Evolutionary conservation across 2,797 vertebrate species (phyloP), one percentile per base, ranked within the genome.

Genomic region (Sarcoramphus papa): DNA sequence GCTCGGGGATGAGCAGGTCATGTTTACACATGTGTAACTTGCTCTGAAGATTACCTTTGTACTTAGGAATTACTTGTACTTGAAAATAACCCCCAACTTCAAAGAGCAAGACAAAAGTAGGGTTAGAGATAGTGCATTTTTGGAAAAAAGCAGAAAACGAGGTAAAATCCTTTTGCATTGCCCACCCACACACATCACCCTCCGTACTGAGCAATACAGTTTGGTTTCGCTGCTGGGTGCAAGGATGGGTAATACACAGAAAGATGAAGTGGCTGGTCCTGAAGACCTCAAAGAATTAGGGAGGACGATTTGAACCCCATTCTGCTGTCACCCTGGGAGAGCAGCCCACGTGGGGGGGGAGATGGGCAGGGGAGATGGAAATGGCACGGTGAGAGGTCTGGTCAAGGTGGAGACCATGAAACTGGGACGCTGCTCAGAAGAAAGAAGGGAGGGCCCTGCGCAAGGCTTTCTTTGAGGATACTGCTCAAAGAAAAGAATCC

Each of bases 151-250:
- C 25, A 7, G 76, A 31, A 12, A 57, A 43, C 2, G 3, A 33
- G 53, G 37, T 13, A 20, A 67, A 37, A 33, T 24, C 33, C 15
- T 33, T 33, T 19, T 7, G n/a, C 14, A 0, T 21, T 13, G 13
- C 51, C 30, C 79, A 24, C 64, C 27, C 72, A 2, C 1, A 2
- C 13, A 0, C 41, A 14, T 47, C 40, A 14, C 28, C 22, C 43
- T 21, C 21, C 1, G 11, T 2, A 25, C 20, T 3, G 1, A 57
- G 51, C 53, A 9, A 5, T 0, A 3, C 1, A 2, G 24, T 15
- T n/a, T 15, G 70, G 56, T 13, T 63, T 27, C 14, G 45, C 28
- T 18, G 57, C 33, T 4, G 45, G 50, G 18, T 33, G 35, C 41
- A 4, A 63, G 48, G 35, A 23, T 9, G 30, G 27, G 51, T 7